Conservation (phyloP, 2,113 vertebrate species). For the Etia nguti region DNA sequence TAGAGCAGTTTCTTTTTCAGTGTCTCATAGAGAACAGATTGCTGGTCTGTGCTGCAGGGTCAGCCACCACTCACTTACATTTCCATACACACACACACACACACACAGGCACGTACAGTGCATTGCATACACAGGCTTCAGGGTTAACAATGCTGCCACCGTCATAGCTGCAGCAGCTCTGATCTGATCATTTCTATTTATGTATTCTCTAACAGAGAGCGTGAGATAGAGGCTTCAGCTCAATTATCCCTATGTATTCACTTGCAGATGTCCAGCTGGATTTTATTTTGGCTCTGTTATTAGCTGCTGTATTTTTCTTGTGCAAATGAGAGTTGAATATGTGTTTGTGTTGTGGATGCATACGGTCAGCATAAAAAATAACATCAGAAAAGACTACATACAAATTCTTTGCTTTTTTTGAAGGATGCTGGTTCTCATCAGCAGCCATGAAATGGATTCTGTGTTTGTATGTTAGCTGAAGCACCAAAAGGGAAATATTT, state of each 20-base stretch:
- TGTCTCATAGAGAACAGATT: slow-evolving; percentile 54
- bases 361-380: background rate
- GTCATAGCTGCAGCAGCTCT: background rate
- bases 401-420: background rate
- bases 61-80: slow-evolving; percentile 29
- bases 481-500: slow-evolving; percentile 37
- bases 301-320: background rate
- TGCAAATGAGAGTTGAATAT: slow-evolving; percentile 14
- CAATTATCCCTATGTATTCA: slow-evolving; percentile 8
- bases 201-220: slow-evolving; percentile 9
- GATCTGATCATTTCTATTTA: slow-evolving; percentile 40
- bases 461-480: slow-evolving; percentile 25
- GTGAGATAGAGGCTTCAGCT: background rate
- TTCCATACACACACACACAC: background rate
- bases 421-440: background rate
- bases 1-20: slow-evolving; percentile 30
- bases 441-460: slow-evolving; percentile 10
- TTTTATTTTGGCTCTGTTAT: background rate
- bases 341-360: slow-evolving; percentile 4
- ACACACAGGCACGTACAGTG: background rate
- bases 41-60: slow-evolving; percentile 32
- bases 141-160: slow-evolving; percentile 5
- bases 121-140: background rate
- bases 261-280: slow-evolving; percentile 11
- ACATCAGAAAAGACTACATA: background rate